Conservation (phyloP, 2,113 vertebrate genomes). For the Grantiella picta region DNA sequence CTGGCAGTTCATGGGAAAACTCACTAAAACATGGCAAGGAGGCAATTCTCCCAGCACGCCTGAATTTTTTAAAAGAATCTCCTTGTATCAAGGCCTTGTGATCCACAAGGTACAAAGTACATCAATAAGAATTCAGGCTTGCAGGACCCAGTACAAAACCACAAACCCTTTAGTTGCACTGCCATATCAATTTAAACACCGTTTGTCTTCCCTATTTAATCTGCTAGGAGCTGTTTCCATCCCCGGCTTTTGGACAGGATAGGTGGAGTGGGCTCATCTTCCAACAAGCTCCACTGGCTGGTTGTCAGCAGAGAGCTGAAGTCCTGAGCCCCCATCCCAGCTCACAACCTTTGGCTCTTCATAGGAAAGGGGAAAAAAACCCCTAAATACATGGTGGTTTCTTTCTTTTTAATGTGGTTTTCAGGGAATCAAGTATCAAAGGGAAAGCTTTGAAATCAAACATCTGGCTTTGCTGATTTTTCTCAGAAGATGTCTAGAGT, state of each 20-base stretch:
- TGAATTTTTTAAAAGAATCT: background rate
- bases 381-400: background rate
- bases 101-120: background rate
- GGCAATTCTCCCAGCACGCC: constrained; percentile 7
- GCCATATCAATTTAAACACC: background rate
- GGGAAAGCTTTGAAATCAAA: background rate
- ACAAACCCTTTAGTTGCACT: background rate
- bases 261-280: background rate
- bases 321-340: background rate
- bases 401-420: background rate
- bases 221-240: background rate
- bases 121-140: background rate
- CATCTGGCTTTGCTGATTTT: background rate
- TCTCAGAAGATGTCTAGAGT: background rate
- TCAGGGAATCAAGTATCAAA: background rate
- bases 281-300: background rate
- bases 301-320: background rate
- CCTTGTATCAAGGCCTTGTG: background rate
- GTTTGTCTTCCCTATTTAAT: background rate
- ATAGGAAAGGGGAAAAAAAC: background rate
- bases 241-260: background rate
- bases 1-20: background rate
- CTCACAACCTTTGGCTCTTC: background rate
- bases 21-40: background rate
- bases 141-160: background rate